Conservation (phyloP, 2,113 vertebrate genomes). For the Steatornis caripensis region DNA sequence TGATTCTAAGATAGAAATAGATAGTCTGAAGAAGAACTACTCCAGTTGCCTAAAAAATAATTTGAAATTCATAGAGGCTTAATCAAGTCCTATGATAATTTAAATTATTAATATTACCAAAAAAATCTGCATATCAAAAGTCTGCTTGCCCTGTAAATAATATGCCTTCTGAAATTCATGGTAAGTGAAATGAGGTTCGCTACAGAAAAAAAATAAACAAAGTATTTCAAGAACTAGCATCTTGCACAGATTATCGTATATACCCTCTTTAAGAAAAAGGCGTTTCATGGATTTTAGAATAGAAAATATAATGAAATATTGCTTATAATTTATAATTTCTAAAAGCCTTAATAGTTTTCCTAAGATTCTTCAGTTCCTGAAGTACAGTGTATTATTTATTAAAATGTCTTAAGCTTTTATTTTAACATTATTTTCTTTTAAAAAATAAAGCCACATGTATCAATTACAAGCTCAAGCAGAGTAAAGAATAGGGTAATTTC, state of each 20-base stretch:
- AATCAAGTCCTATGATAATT: background rate
- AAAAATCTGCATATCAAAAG: background rate
- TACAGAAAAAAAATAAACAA: background rate
- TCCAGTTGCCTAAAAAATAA: background rate
- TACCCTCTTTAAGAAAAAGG: background rate
- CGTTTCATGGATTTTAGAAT: background rate
- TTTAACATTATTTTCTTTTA: background rate
- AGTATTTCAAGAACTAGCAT: background rate
- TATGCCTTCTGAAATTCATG: background rate
- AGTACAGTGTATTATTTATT: background rate
- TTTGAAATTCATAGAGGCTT: background rate
- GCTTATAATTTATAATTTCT: background rate
- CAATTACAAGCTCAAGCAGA: background rate
- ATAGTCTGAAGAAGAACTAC: background rate
- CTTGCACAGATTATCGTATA: background rate
- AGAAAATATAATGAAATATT: background rate
- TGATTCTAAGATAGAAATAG: background rate
- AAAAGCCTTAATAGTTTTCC: background rate
- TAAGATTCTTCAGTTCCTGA: background rate
- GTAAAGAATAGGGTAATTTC: background rate
- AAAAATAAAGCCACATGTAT: background rate
- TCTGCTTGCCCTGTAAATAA: background rate
- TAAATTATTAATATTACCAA: background rate
- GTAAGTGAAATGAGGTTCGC: background rate
- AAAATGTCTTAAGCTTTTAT: background rate